A percentile compares a stretch with the other conserved stretches of the same genome.
These are phyloP conservation scores for Automeris io DNA, from an alignment of 2,888 invertebrate species.

Conservation along the genomic window DNA sequence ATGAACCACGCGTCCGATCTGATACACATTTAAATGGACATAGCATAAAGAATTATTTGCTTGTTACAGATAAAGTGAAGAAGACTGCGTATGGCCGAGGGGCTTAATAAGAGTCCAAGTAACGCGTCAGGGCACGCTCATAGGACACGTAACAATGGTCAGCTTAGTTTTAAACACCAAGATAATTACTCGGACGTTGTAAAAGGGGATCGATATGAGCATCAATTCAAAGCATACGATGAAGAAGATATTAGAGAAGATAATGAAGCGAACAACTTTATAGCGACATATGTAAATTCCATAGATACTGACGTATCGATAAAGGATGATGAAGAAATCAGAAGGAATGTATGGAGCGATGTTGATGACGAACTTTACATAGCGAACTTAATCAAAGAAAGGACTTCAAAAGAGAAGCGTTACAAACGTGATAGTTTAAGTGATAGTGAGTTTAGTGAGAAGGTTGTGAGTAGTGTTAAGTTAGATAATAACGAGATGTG, in stretches of 20 bases:
- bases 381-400: slow-evolving; percentile 61
- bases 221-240: slow-evolving; percentile 20
- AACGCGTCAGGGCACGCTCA: slow-evolving; percentile 66
- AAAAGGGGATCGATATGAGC: slow-evolving; percentile 26
- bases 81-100: slow-evolving; percentile 71
- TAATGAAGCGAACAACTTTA: slow-evolving; percentile 33
- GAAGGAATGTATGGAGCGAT: slow-evolving; percentile 68
- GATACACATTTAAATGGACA: slow-evolving; percentile 31
- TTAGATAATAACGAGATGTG: slow-evolving; percentile 81
- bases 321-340: slow-evolving; percentile 52
- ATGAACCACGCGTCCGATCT: slow-evolving; percentile 39
- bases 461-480: slow-evolving; percentile 76
- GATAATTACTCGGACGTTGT: slow-evolving; percentile 15
- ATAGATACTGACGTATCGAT: slow-evolving; percentile 17
- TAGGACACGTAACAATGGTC: slow-evolving; percentile 54
- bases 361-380: slow-evolving; percentile 72
- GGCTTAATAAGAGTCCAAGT: slow-evolving; percentile 55
- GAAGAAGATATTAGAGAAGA: slow-evolving; percentile 22
- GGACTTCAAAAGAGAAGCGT: slow-evolving; percentile 66
- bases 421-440: slow-evolving; percentile 69
- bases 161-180: slow-evolving; percentile 15
- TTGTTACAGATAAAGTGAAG: slow-evolving; percentile 65
- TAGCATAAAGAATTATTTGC: slow-evolving; percentile 22
- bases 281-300: slow-evolving; percentile 40
- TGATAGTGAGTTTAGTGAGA: slow-evolving; percentile 68